Percentiles rank a stretch among this genome's conserved stretches.
These are phyloP conservation scores for Platorchestia sp. DNA, from an alignment of 1,140 invertebrate species.

Conservation along the genomic window DNA sequence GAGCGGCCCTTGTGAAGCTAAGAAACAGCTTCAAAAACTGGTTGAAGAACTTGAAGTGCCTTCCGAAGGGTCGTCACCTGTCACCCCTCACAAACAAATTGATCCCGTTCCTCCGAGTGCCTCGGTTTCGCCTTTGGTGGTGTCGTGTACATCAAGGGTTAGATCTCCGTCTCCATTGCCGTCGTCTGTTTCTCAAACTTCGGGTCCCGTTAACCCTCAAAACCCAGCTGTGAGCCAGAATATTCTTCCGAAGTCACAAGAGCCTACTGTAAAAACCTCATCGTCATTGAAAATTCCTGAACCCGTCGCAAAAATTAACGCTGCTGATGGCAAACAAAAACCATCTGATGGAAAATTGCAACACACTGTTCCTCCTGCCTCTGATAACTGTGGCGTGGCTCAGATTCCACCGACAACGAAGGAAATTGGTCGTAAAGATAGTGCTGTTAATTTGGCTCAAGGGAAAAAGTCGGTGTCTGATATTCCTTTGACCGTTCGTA, in stretches of 20 bases:
- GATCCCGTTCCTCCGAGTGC: not conserved
- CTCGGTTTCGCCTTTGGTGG: not conserved
- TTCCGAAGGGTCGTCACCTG: constrained; percentile 39
- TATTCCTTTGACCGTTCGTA: not conserved
- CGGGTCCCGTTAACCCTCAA: not conserved
- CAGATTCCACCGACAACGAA: not conserved
- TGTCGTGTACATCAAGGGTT: constrained; percentile 21
- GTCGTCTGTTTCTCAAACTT: not conserved
- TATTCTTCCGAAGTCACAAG: not conserved
- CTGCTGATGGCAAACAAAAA: not conserved
- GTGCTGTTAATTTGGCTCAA: not conserved
- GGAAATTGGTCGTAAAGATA: not conserved
- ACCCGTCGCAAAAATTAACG: constrained; percentile 31
- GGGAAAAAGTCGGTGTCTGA: not conserved
- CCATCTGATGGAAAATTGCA: not conserved
- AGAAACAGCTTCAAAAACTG: constrained; percentile 64
- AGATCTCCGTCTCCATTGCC: not conserved
- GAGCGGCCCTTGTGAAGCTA: not conserved
- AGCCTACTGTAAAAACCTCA: not conserved
- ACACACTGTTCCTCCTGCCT: not conserved
- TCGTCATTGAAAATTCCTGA: not conserved
- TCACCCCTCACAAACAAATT: not conserved
- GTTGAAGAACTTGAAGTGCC: constrained; percentile 63
- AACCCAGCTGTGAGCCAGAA: not conserved
- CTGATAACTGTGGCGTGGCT: not conserved